These are phyloP conservation scores for Eremophila alpestris DNA, from an alignment of 2,797 vertebrate species.

Conservation along the genomic window DNA sequence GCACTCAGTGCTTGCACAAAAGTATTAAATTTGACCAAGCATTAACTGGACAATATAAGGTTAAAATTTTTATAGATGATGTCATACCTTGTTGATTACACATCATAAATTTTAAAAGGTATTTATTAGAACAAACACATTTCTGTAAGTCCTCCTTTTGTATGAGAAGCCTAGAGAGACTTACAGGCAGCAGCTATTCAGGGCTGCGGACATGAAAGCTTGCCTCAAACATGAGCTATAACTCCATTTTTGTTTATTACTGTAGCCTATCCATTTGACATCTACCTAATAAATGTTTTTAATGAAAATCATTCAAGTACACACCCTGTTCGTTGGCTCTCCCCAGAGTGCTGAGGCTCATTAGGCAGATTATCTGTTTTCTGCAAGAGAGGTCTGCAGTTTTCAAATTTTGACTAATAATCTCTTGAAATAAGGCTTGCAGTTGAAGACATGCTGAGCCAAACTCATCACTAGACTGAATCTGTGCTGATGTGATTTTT, in stretches of 20 bases:
- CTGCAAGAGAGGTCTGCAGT: background rate
- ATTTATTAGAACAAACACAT: background rate
- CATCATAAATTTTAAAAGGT: background rate
- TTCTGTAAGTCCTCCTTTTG: background rate
- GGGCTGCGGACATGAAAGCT: background rate
- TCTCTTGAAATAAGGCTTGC: background rate
- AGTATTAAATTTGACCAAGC: background rate
- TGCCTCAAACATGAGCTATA: background rate
- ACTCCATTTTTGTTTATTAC: constrained; percentile 19
- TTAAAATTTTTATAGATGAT: background rate
- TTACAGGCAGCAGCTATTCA: background rate
- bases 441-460: background rate
- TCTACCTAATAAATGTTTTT: constrained; percentile 10
- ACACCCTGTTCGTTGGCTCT: background rate
- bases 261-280: background rate
- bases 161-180: background rate
- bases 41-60: background rate
- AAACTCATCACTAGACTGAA: background rate
- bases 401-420: constrained; percentile 11
- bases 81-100: background rate
- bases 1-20: background rate
- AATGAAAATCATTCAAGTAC: background rate
- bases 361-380: constrained; percentile 3
- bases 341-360: background rate
- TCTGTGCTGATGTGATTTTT: background rate